Conservation (phyloP, 2,888 invertebrate genomes). For the Dascillus cervinus region DNA sequence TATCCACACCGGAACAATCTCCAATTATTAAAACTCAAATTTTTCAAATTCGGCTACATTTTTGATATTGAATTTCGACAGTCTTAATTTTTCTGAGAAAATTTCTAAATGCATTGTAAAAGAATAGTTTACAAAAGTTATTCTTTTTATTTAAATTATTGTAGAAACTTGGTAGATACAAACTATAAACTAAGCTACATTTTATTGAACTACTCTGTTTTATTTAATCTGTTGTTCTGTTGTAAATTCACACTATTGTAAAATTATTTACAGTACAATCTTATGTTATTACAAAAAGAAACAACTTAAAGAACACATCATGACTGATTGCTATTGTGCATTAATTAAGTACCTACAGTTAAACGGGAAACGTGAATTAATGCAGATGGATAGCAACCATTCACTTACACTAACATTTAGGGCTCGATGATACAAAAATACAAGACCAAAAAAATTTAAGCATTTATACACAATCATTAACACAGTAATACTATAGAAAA, state of each 20-base stretch:
- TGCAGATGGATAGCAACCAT: slow-evolving; percentile 7
- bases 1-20: slow-evolving; percentile 13
- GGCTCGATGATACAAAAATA: too few relatives aligned
- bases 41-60: slow-evolving; percentile 28
- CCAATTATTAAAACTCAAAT: slow-evolving; percentile 21
- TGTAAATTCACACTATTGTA: slow-evolving; percentile 14
- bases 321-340: slow-evolving; percentile 20
- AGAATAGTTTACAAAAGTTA: slow-evolving; percentile 36
- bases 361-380: slow-evolving; percentile 12
- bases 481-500: too few relatives aligned
- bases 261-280: slow-evolving; percentile 20
- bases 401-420: background rate
- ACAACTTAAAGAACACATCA: slow-evolving; percentile 4
- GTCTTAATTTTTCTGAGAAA: slow-evolving; percentile 34
- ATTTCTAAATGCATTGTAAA: slow-evolving; percentile 37
- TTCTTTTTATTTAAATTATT: slow-evolving; percentile 27
- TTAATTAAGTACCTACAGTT: slow-evolving; percentile 11
- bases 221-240: slow-evolving; percentile 9
- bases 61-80: slow-evolving; percentile 33
- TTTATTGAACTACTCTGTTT: slow-evolving; percentile 19
- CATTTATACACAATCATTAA: too few relatives aligned
- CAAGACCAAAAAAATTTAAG: too few relatives aligned
- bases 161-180: slow-evolving; percentile 32
- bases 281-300: slow-evolving; percentile 15
- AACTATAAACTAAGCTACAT: slow-evolving; percentile 26